Percentiles rank a stretch among this genome's conserved stretches.
Conservation (phyloP, 2,888 invertebrate species). For the Dilophus febrilis region DNA sequence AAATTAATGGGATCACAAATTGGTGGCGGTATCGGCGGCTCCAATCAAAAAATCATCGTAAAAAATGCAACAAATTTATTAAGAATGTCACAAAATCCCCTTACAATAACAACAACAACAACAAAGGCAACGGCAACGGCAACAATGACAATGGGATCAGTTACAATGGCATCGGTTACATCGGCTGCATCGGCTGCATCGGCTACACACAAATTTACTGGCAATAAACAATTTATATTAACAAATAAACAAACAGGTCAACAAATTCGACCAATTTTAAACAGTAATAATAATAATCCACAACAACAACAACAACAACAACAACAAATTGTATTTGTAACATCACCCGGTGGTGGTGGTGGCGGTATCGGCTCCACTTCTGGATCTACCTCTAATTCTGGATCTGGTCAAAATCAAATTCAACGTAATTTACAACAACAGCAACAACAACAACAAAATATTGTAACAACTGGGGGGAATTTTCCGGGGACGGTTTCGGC, state of each 20-base stretch:
- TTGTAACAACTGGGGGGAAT: too few relatives aligned
- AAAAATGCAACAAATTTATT: slow-evolving; percentile 68
- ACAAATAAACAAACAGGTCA: slow-evolving; percentile 29
- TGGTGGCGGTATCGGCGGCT: slow-evolving; percentile 33
- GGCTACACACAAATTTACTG: too few relatives aligned
- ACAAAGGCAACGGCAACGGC: too few relatives aligned
- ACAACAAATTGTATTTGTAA: slow-evolving; percentile 59
- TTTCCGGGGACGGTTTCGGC: too few relatives aligned
- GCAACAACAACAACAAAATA: too few relatives aligned
- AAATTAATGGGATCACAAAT: slow-evolving; percentile 44
- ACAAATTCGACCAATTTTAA: slow-evolving; percentile 26
- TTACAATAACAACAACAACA: too few relatives aligned
- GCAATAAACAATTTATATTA: slow-evolving; percentile 29
- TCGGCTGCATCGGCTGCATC: too few relatives aligned
- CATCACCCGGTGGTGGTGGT: slow-evolving; percentile 40
- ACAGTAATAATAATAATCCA: too few relatives aligned
- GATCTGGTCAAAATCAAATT: slow-evolving; percentile 22
- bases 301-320: slow-evolving; percentile 28
- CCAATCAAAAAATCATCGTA: slow-evolving; percentile 48
- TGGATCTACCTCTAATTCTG: too few relatives aligned
- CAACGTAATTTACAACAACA: slow-evolving; percentile 33
- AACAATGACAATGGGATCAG: too few relatives aligned
- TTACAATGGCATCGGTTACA: too few relatives aligned
- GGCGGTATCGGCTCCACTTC: slow-evolving; percentile 20
- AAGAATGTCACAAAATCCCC: too few relatives aligned